Evolutionary conservation across 2,888 invertebrate species (phyloP).

Genomic region (Xanthia togata): DNA sequence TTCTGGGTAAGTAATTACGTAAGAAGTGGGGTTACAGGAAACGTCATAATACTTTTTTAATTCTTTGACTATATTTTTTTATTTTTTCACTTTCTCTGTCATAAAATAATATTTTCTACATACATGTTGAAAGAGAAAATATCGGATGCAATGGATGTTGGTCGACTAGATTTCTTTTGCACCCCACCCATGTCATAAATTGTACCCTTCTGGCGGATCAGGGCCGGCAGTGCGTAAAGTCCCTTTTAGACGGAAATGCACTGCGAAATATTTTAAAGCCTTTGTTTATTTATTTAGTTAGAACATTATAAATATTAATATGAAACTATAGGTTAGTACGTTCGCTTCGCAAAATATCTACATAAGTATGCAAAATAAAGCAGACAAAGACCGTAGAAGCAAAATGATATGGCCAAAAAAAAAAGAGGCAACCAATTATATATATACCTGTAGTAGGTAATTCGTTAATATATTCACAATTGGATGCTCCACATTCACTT

Average conservation of each 20-base stretch:
- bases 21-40: neutral
- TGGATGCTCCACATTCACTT: too few relatives aligned
- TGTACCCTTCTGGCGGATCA: conserved; percentile 36
- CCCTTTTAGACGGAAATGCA: conserved; percentile 41
- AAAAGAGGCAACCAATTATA: neutral
- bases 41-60: too few relatives aligned
- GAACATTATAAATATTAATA: too few relatives aligned
- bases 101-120: neutral
- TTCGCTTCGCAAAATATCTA: neutral
- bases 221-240: conserved; percentile 33
- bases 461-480: too few relatives aligned
- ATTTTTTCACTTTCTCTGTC: neutral
- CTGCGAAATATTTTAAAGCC: conserved; percentile 16
- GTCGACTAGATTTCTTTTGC: conserved; percentile 15
- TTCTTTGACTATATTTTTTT: too few relatives aligned
- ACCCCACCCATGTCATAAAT: conserved; percentile 37
- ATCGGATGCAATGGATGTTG: conserved; percentile 16
- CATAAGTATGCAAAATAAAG: neutral
- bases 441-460: neutral
- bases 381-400: neutral
- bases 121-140: neutral
- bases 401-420: neutral
- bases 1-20: neutral
- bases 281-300: conserved; percentile 5
- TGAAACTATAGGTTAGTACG: neutral